phyloP scores from a whole-genome alignment of 2,888 invertebrate species.

The Caenorhabditis imperialis region DNA sequence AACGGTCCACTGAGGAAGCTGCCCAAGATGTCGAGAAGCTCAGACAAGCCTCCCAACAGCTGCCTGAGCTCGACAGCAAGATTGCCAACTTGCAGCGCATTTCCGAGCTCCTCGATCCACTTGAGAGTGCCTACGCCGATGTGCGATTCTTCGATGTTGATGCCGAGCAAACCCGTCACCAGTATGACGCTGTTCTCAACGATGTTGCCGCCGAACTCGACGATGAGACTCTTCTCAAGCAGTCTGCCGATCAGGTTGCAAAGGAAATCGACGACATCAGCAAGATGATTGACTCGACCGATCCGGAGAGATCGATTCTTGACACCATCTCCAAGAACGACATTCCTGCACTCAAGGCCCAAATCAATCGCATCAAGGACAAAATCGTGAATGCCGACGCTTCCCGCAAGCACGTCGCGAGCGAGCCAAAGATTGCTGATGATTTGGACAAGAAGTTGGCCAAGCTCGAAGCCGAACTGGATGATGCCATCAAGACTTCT shows the following conservation, averaged over 20 bases:
- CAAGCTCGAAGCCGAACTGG: constrained; percentile 51
- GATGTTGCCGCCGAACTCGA: constrained; percentile 56
- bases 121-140: constrained; percentile 68
- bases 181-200: constrained; percentile 63
- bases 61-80: constrained; percentile 39
- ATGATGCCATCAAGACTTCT: constrained; percentile 48
- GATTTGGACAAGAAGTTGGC: constrained; percentile 51
- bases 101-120: constrained; percentile 66
- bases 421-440: constrained; percentile 32
- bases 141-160: constrained; percentile 69
- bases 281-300: constrained; percentile 7
- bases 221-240: constrained; percentile 59
- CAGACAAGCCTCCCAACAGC: constrained; percentile 14
- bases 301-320: constrained; percentile 32
- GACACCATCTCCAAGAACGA: constrained; percentile 31
- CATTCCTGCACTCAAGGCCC: constrained; percentile 56
- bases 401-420: constrained; percentile 48
- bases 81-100: constrained; percentile 61
- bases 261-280: constrained; percentile 19
- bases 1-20: constrained; percentile 45
- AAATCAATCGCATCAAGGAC: constrained; percentile 51
- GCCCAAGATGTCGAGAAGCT: constrained; percentile 44
- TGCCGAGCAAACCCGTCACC: constrained; percentile 64
- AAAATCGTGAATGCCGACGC: constrained; percentile 40
- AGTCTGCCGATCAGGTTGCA: constrained; percentile 42